Base-by-base conservation (phyloP, 2,797 vertebrate genomes). In the Neostethus bicornis region DNA sequence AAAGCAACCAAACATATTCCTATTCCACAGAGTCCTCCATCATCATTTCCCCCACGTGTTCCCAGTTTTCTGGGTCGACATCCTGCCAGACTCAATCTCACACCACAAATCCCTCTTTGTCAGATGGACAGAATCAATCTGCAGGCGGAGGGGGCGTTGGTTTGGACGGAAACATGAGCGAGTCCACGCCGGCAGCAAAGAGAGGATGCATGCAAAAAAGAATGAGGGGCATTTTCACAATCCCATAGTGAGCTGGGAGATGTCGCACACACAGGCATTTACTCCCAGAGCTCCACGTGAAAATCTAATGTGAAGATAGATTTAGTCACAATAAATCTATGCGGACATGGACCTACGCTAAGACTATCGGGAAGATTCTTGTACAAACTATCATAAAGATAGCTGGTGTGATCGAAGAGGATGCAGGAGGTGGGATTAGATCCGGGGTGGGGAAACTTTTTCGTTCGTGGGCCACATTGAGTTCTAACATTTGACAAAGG, bases 1-100 rank as follows among this genome's bases (percentile, higher is more conserved):
- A 17, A n/a, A n/a, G 24, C 17, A 31, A 10, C 23, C 39, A 11
- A n/a, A 11, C 23, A 14, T 12, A 11, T 17, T 42, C 17, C 16
- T 26, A n/a, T n/a, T 16, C 17, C 34, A 20, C 2, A 1, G 7
- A 38, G n/a, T 12, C 35, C 8, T 21, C 56, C 2, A 17, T 20
- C 0, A 37, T 43, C 57, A 68, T 47, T 49, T 41, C 37, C 5
- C 51, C 35, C 28, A 52, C 55, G 54, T 39, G 37, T 64, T 75
- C 28, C 10, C 10, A 21, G 49, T 39, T 61, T 31, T 31, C 51
- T 32, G 56, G 65, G 61, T 70, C 52, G 75, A 39, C 37, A 52
- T 70, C 57, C 76, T 73, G 78, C 58, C 83, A 82, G 57, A 69
- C 61, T 86, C 81, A 83, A 79, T 87, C 70, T 87, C 82, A 84